These are phyloP conservation scores for Pogonocichla stellata DNA, from an alignment of 2,113 vertebrate genomes.

Conservation along the genomic window DNA sequence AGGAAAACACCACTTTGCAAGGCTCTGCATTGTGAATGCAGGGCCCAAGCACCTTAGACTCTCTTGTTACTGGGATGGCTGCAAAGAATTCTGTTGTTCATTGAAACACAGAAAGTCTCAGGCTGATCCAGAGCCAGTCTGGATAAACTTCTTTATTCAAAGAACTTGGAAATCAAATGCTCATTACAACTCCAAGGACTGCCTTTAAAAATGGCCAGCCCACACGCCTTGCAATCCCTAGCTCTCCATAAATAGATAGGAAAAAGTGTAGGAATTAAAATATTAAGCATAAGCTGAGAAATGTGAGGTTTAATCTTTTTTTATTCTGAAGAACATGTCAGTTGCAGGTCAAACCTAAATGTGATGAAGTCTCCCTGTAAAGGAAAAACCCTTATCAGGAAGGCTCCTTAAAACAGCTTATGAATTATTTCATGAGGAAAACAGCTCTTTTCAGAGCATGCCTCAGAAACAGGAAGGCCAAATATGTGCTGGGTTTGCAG, in stretches of 20 bases:
- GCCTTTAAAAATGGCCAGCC: neutral
- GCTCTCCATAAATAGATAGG: neutral
- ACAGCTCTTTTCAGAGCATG: neutral
- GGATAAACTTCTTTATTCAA: neutral
- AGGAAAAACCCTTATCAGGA: neutral
- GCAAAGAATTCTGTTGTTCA: neutral
- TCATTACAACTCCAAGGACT: neutral
- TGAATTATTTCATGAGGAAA: conserved; percentile 7
- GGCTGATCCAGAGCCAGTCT: neutral
- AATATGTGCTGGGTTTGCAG: neutral
- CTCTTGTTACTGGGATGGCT: neutral
- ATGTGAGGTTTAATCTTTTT: neutral
- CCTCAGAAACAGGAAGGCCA: neutral
- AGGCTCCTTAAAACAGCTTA: neutral
- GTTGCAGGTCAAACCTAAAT: neutral
- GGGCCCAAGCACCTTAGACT: neutral
- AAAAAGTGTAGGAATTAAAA: neutral
- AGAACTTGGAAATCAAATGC: neutral
- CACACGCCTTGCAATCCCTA: neutral
- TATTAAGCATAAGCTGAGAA: neutral
- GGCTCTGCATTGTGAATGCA: neutral
- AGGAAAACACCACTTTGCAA: neutral
- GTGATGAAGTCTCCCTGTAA: neutral
- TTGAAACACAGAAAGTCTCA: neutral
- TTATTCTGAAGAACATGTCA: neutral